A percentile compares a stretch with the other conserved stretches of the same genome.
phyloP scores from a whole-genome alignment of 2,888 invertebrate species.

The Nephrocerus scutellatus region DNA sequence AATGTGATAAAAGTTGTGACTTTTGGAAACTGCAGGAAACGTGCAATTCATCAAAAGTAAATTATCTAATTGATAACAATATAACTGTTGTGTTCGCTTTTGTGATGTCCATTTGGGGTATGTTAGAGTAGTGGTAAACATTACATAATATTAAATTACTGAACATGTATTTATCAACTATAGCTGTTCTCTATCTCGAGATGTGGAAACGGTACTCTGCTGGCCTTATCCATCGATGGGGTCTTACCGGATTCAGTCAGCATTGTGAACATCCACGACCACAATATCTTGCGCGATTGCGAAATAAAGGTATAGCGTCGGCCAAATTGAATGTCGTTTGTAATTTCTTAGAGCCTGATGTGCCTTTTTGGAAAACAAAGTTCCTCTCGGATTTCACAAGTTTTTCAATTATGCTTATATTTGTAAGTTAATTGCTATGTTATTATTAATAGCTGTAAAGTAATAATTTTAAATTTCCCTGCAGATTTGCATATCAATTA shows the following conservation, averaged over 20 bases:
- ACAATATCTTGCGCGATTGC: slow-evolving; percentile 61
- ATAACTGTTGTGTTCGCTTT: slow-evolving; percentile 71
- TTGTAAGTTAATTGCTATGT: slow-evolving; percentile 31
- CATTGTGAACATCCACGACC: slow-evolving; percentile 71
- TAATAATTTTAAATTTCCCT: slow-evolving; percentile 16
- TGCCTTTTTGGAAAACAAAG: slow-evolving; percentile 70
- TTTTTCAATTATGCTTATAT: slow-evolving; percentile 54
- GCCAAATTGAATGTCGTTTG: slow-evolving; percentile 53
- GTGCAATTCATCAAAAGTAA: slow-evolving; percentile 64
- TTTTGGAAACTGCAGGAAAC: slow-evolving; percentile 67
- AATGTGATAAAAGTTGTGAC: slow-evolving; percentile 68
- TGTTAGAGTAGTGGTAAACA: slow-evolving; percentile 24
- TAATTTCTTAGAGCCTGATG: slow-evolving; percentile 59
- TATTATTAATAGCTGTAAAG: background rate
- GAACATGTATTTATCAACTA: slow-evolving; percentile 9
- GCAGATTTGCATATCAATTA: slow-evolving; percentile 61
- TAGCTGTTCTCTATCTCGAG: slow-evolving; percentile 67
- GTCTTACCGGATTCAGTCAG: slow-evolving; percentile 65
- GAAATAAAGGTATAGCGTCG: slow-evolving; percentile 48
- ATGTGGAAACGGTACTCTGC: slow-evolving; percentile 77
- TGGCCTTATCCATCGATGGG: slow-evolving; percentile 76
- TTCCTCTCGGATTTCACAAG: slow-evolving; percentile 65
- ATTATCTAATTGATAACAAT: slow-evolving; percentile 77
- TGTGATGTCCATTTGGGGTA: slow-evolving; percentile 76
- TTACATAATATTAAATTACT: background rate